Conservation (phyloP, 2,113 vertebrate species). For the Noctilio leporinus region DNA sequence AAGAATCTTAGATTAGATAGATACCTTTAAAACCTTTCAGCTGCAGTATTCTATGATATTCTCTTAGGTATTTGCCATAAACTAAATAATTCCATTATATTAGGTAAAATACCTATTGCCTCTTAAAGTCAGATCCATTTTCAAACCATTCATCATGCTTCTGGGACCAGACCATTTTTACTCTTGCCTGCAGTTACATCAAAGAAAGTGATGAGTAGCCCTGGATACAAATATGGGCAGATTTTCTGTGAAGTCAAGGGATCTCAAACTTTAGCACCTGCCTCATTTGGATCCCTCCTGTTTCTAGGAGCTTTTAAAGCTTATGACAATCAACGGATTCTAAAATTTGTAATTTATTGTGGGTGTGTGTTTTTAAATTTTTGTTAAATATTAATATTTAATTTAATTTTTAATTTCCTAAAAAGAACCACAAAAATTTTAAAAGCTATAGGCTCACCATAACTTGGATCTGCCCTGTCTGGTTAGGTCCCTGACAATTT, state of each 20-base stretch:
- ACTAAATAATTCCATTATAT: background rate
- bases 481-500: background rate
- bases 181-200: background rate
- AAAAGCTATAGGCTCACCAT: background rate
- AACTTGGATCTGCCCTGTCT: background rate
- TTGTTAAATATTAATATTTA: background rate
- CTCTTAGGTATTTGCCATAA: background rate
- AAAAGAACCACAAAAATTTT: background rate
- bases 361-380: background rate
- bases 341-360: background rate
- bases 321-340: background rate
- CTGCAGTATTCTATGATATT: background rate
- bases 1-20: background rate
- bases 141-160: background rate
- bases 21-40: background rate
- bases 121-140: background rate
- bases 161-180: background rate
- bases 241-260: background rate
- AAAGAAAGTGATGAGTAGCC: background rate
- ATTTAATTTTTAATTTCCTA: background rate
- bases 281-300: background rate
- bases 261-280: background rate
- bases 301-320: background rate
- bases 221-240: accelerated
- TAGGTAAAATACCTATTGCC: background rate